A percentile compares a stretch with the other conserved stretches of the same genome.
Evolutionary conservation across 2,888 invertebrate genomes (phyloP).

Genomic region (Apotomis turbidana): DNA sequence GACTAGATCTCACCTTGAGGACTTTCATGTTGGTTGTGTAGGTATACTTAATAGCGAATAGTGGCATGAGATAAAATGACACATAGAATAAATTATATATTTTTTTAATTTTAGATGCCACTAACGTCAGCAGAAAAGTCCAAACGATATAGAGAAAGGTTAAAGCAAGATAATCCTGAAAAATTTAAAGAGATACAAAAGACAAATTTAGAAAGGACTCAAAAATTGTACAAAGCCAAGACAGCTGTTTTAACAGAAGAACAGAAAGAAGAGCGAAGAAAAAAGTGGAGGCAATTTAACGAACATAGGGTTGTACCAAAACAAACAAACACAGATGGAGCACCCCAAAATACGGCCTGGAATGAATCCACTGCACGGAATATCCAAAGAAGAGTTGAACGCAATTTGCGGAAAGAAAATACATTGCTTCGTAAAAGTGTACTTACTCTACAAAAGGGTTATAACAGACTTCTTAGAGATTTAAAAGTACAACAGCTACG

Average conservation of each 20-base stretch:
- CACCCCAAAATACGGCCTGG: slow-evolving; percentile 3
- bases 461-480: no score
- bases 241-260: slow-evolving; percentile 3
- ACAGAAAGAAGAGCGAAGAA: slow-evolving; percentile 3
- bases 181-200: not conserved
- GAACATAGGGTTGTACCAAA: slow-evolving; percentile 1
- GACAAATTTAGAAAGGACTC: not conserved
- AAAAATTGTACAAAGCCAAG: slow-evolving; percentile 3
- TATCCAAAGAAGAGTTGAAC: no score
- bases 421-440: no score
- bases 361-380: not conserved
- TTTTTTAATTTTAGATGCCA: slow-evolving; percentile 3
- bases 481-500: no score
- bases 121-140: slow-evolving; percentile 3
- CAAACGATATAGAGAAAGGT: slow-evolving; percentile 2
- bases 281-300: slow-evolving; percentile 3
- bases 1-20: no score
- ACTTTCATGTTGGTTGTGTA: not conserved
- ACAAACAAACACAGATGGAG: slow-evolving; percentile 3
- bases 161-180: not conserved
- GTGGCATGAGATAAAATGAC: slow-evolving; percentile 3
- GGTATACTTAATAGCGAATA: slow-evolving; percentile 3
- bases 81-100: slow-evolving; percentile 1
- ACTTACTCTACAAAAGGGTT: no score
- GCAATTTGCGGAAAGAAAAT: no score